Base-by-base conservation (phyloP, 1,140 invertebrate genomes). In the Camponotus floridanus region DNA sequence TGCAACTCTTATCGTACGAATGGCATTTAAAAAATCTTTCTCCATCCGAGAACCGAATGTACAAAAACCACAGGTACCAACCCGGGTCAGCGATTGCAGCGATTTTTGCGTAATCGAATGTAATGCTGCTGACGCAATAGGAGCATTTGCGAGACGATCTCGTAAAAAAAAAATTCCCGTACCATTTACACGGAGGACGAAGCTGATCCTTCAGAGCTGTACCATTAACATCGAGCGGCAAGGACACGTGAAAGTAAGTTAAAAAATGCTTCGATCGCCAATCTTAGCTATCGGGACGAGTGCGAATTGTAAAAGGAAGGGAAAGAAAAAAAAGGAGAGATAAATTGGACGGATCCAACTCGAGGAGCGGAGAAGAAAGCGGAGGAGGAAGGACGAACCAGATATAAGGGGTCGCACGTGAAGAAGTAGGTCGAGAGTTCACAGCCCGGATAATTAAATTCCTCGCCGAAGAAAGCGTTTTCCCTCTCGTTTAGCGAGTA, bases 361-460 rank as follows among this genome's bases (percentile, higher is more conserved):
- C 48, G 74, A 9, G 36, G 26, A 76, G n/a, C 64, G 42, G 13
- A 11, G 51, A 70, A 62, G 48, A 62, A 33, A 86, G 55, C 59
- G 65, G 48, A 81, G 51, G 57, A 61, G 73, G 18, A 71, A 86
- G n/a, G 57, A 83, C 61, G 71, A 67, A 80, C 64, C 64, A 80
- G 45, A 89, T 80, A 85, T 33, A 85, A 26, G 9, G 62, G 76
- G 76, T 85, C 78, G 71, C 78, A 83, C 87, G 73, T 70, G 79
- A 87, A 64, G 65, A 93, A 93, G 91, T 93, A 88, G 92, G 92
- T 89, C 93, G 86, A 92, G 88, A 92, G 92, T 92, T 93, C 93
- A 92, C 85, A 76, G 87, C 76, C 89, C 84, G 83, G 73, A 81
- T 92, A 93, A 93, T 93, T 93, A 89, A 93, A 92, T 93, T 93